A percentile compares a stretch with the other conserved stretches of the same genome.
Evolutionary conservation across 2,113 vertebrate species (phyloP).

Genomic region (Melanerpes aurifrons): DNA sequence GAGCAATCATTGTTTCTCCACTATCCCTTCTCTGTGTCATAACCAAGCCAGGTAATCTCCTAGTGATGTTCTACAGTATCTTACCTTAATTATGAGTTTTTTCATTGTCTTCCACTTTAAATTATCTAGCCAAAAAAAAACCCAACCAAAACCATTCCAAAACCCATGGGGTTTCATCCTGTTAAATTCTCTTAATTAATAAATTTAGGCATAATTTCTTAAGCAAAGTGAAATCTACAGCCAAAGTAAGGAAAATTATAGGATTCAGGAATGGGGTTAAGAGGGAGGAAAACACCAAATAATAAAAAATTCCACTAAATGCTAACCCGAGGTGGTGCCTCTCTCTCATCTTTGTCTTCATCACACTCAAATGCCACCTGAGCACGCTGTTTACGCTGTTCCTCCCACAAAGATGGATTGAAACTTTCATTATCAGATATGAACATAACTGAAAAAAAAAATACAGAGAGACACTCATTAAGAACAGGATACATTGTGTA

Average conservation of each 20-base stretch:
- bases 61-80: background rate
- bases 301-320: background rate
- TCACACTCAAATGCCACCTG: conserved; percentile 99
- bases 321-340: conserved; percentile 83
- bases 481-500: background rate
- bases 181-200: background rate
- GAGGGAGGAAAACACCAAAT: background rate
- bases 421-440: conserved; percentile 98
- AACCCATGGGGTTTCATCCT: background rate
- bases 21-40: background rate
- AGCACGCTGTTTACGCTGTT: conserved; percentile 95
- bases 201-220: background rate
- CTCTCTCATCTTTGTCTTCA: conserved; percentile 97
- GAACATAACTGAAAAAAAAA: conserved; percentile 84
- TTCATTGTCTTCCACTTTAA: background rate
- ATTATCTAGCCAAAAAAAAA: background rate
- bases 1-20: background rate
- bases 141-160: background rate
- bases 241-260: background rate
- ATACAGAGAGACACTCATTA: background rate
- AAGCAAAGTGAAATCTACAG: background rate
- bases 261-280: background rate
- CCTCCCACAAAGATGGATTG: conserved; percentile 96
- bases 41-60: background rate
- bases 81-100: background rate